Evolutionary conservation across 2,113 vertebrate species (phyloP).

Genomic region (Anguilla japonica): DNA sequence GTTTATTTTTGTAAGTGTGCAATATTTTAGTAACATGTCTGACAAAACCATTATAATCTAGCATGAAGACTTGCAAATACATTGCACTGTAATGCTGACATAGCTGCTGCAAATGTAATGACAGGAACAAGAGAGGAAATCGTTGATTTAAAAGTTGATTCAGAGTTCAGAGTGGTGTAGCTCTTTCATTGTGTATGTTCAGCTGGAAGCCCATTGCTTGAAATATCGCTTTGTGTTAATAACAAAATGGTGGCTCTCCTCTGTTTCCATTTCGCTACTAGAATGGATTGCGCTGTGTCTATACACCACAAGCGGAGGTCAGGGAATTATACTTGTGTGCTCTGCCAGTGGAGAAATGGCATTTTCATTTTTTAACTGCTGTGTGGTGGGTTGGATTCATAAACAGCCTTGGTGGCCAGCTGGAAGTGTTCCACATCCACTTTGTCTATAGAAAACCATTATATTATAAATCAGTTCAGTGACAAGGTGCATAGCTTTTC

Average conservation of each 20-base stretch:
- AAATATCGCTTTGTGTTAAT: neutral
- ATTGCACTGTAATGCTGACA: too few species aligned
- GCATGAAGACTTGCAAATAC: too few species aligned
- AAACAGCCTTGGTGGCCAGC: neutral
- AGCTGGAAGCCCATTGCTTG: neutral
- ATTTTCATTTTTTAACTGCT: neutral
- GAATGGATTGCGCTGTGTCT: too few species aligned
- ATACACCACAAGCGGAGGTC: neutral
- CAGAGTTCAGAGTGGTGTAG: neutral
- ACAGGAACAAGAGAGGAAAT: neutral
- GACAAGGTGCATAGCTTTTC: neutral
- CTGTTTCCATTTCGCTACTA: neutral
- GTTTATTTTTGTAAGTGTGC: neutral
- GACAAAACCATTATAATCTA: neutral
- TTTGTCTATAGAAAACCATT: neutral
- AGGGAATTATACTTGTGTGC: neutral
- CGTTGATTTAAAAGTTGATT: neutral
- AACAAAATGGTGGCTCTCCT: neutral
- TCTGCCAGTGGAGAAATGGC: neutral
- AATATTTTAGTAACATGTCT: neutral
- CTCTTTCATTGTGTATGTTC: neutral
- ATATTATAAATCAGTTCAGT: neutral
- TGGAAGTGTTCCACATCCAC: neutral
- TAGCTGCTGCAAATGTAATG: too few species aligned
- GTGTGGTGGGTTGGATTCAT: neutral